Evolutionary conservation across 2,113 vertebrate species (phyloP).

Genomic region (Alaudala cheleensis): DNA sequence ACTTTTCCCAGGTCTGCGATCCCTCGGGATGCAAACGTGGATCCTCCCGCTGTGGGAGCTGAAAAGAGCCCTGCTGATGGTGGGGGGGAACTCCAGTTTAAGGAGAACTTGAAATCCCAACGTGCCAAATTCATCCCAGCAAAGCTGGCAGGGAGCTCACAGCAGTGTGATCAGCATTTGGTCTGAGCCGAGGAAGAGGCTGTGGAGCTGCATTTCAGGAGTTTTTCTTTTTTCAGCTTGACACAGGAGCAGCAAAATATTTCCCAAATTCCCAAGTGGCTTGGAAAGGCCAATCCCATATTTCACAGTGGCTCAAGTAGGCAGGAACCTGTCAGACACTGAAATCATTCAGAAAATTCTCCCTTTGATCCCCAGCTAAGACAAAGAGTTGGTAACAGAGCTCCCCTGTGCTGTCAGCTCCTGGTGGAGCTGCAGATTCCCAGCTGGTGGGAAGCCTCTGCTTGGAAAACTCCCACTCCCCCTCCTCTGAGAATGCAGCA

Average conservation of each 20-base stretch:
- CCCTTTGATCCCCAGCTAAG: neutral
- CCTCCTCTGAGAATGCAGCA: neutral
- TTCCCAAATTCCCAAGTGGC: neutral
- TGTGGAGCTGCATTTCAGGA: neutral
- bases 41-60: accelerated
- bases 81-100: neutral
- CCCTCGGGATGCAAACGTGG: neutral
- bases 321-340: neutral
- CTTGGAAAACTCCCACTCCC: neutral
- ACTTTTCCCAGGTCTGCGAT: neutral
- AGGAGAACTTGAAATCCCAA: neutral
- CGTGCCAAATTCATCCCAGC: neutral
- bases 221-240: neutral
- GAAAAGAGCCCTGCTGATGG: neutral
- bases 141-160: neutral
- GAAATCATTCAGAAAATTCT: neutral
- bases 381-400: neutral
- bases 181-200: neutral
- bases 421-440: neutral
- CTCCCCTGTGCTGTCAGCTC: neutral
- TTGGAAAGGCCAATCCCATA: neutral
- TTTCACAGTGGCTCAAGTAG: neutral
- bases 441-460: slow-evolving; percentile 12
- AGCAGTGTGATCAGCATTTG: neutral
- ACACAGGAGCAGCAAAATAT: neutral